A percentile compares a stretch with the other conserved stretches of the same genome.
These are phyloP conservation scores for Ecliptopera silaceata DNA, from an alignment of 2,888 invertebrate species.

Conservation along the genomic window DNA sequence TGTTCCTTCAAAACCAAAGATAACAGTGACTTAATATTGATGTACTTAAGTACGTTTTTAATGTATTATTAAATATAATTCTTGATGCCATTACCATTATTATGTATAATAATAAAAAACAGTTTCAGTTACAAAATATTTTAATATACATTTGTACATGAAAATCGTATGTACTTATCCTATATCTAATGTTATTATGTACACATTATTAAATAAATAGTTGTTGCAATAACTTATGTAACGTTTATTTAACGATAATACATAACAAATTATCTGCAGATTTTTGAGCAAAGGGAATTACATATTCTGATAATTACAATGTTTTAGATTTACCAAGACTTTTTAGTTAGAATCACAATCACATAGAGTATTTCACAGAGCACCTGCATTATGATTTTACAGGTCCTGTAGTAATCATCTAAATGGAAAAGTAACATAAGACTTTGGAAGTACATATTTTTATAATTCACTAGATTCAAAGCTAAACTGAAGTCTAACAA, in stretches of 20 bases:
- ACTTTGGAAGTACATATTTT: not conserved
- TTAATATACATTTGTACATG: conserved; percentile 81
- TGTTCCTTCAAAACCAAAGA: conserved; percentile 16
- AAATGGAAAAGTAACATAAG: too few species aligned
- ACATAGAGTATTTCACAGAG: not conserved
- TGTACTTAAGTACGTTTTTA: not conserved
- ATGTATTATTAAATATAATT: too few species aligned
- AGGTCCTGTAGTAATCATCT: too few species aligned
- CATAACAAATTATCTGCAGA: conserved; percentile 12
- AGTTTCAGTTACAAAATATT: conserved; percentile 50
- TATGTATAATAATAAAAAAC: conserved; percentile 34
- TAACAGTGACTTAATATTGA: not conserved
- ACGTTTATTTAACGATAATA: conserved; percentile 55
- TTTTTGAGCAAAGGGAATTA: not conserved
- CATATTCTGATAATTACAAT: not conserved
- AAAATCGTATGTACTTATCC: conserved; percentile 71
- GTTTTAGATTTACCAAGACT: not conserved
- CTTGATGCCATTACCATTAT: too few species aligned
- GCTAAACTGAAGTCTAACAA: conserved; percentile 14
- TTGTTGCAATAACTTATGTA: conserved; percentile 65
- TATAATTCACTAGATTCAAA: conserved; percentile 13
- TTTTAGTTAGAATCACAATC: not conserved
- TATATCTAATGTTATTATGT: conserved; percentile 62
- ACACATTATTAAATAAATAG: conserved; percentile 77
- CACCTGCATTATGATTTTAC: too few species aligned